phyloP scores from a whole-genome alignment of 2,797 vertebrate species.

The Anguilla anguilla region DNA sequence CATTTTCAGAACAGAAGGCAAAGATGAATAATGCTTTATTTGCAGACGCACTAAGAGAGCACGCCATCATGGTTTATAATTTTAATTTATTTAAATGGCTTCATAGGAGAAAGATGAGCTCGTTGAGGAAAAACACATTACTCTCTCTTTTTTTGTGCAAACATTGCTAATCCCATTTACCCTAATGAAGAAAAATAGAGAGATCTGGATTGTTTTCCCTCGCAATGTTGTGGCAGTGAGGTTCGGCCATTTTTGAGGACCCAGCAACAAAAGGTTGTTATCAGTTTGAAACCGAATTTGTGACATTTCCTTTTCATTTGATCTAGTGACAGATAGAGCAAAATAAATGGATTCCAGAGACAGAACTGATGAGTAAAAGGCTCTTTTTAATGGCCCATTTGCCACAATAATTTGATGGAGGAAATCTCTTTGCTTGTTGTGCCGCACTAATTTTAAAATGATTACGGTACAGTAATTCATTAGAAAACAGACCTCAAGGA shows the following conservation, averaged over 20 bases:
- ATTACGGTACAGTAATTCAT: constrained; percentile 49
- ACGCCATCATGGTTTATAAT: constrained; percentile 16
- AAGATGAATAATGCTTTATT: constrained; percentile 51
- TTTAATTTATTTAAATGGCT: constrained; percentile 33
- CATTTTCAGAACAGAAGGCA: constrained; percentile 40
- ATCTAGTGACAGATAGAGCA: background rate
- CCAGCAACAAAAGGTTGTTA: background rate
- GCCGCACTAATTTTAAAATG: constrained; percentile 49
- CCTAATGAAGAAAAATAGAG: constrained; percentile 19
- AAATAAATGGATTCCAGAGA: background rate
- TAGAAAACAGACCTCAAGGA: constrained; percentile 44
- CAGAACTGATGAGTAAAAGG: background rate
- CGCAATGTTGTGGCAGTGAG: background rate
- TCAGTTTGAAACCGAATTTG: constrained; percentile 6
- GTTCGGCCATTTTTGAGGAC: background rate
- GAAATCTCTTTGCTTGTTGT: constrained; percentile 40
- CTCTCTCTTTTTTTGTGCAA: constrained; percentile 12
- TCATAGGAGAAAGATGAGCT: constrained; percentile 23
- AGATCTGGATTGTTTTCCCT: constrained; percentile 6
- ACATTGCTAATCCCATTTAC: constrained; percentile 27
- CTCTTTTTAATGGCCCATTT: constrained; percentile 21
- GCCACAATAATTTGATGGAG: constrained; percentile 42
- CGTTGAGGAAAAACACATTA: constrained; percentile 12
- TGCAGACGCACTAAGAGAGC: constrained; percentile 33
- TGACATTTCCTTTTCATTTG: constrained; percentile 2